These are phyloP conservation scores for Chouioia cunea DNA, from an alignment of 2,888 invertebrate species.

Conservation along the genomic window DNA sequence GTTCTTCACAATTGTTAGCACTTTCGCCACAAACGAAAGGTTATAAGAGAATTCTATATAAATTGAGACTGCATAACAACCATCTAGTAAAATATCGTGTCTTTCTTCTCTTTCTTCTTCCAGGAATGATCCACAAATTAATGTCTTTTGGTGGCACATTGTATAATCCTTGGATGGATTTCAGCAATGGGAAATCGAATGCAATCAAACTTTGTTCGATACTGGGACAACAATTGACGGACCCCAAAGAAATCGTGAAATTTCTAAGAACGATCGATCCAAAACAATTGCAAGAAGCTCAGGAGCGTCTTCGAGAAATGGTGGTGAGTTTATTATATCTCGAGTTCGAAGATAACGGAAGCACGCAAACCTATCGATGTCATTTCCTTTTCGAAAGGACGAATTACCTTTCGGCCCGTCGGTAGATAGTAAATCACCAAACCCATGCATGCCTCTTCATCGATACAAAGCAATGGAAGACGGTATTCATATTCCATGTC, in stretches of 20 bases:
- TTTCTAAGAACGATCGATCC: conserved; percentile 56
- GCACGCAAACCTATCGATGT: too few species aligned
- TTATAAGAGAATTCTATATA: not conserved
- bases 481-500: conserved; percentile 54
- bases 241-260: conserved; percentile 53
- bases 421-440: conserved; percentile 51
- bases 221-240: conserved; percentile 53
- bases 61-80: too few species aligned
- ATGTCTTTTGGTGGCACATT: conserved; percentile 59
- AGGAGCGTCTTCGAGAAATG: too few species aligned
- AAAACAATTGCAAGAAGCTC: conserved; percentile 45
- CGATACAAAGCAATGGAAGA: conserved; percentile 30
- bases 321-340: conserved; percentile 6
- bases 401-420: conserved; percentile 46
- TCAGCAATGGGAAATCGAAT: conserved; percentile 41
- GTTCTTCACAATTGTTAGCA: conserved; percentile 16
- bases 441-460: conserved; percentile 51
- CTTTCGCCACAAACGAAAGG: conserved; percentile 27
- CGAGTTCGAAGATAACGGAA: too few species aligned
- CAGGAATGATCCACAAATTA: conserved; percentile 62
- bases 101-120: too few species aligned
- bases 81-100: too few species aligned
- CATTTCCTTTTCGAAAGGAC: not conserved
- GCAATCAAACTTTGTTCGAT: conserved; percentile 51
- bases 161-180: conserved; percentile 52